Evolutionary conservation across 2,888 invertebrate species (phyloP).

Genomic region (Cephus spinipes): DNA sequence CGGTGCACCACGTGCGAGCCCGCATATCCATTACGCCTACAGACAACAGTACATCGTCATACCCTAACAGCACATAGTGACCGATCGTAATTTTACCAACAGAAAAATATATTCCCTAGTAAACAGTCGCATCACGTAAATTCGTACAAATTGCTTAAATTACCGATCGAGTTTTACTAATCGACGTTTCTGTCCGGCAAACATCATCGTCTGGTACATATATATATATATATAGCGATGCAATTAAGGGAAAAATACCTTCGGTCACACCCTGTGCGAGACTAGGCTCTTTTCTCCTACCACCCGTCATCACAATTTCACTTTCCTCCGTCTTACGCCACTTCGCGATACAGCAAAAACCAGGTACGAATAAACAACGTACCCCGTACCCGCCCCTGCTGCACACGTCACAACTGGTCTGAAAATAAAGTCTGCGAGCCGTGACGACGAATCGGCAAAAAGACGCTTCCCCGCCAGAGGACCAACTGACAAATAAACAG

Average conservation of each 20-base stretch:
- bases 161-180: not conserved
- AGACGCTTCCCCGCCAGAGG: not conserved
- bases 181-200: not conserved
- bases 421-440: not conserved
- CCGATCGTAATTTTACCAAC: not conserved
- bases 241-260: not conserved
- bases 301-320: not conserved
- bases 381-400: not conserved
- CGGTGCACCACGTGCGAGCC: too few relatives aligned
- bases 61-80: not conserved
- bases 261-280: not conserved
- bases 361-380: not conserved
- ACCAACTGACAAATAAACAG: conserved; percentile 41
- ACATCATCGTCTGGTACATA: too few relatives aligned
- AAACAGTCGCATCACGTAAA: not conserved
- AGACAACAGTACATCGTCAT: not conserved
- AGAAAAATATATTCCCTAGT: not conserved
- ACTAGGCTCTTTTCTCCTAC: not conserved
- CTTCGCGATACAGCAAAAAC: not conserved
- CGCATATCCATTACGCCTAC: not conserved
- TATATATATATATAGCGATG: not conserved
- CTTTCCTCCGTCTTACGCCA: not conserved
- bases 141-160: not conserved
- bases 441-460: not conserved
- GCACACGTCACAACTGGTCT: not conserved